Conservation (phyloP, 2,888 invertebrate genomes). For the Eupelmus urozonus region DNA sequence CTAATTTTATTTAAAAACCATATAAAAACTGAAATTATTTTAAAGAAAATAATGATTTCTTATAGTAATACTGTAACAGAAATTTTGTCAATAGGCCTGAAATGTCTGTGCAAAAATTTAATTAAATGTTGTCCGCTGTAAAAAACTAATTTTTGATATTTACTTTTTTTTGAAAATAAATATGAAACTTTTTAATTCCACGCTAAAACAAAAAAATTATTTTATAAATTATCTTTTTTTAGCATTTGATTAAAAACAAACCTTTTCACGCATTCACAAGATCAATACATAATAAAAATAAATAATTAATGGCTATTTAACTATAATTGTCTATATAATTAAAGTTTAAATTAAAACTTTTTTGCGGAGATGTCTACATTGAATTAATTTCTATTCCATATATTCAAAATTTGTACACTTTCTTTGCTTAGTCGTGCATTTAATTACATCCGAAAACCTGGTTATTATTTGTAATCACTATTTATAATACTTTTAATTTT, state of each 20-base stretch:
- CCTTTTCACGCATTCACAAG: conserved; percentile 17
- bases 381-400: not conserved
- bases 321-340: not conserved
- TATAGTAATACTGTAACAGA: conserved; percentile 50
- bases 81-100: conserved; percentile 54
- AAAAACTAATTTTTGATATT: conserved; percentile 49
- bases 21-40: conserved; percentile 1
- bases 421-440: conserved; percentile 24
- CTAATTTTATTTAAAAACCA: not conserved
- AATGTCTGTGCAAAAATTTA: conserved; percentile 35
- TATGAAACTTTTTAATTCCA: conserved; percentile 10
- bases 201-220: conserved; percentile 31
- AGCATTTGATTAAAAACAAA: not conserved
- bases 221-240: too few species aligned
- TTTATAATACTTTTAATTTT: not conserved
- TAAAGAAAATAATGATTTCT: conserved; percentile 28
- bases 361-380: conserved; percentile 10
- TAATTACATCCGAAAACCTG: not conserved
- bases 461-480: too few species aligned
- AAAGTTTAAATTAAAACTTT: not conserved
- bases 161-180: conserved; percentile 24
- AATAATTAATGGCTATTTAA: too few species aligned
- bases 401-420: conserved; percentile 40
- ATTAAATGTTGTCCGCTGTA: conserved; percentile 55
- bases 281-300: not conserved